Percentiles rank a stretch among this genome's conserved stretches.
Conservation (phyloP, 2,113 vertebrate species). For the Marmota flaviventris region DNA sequence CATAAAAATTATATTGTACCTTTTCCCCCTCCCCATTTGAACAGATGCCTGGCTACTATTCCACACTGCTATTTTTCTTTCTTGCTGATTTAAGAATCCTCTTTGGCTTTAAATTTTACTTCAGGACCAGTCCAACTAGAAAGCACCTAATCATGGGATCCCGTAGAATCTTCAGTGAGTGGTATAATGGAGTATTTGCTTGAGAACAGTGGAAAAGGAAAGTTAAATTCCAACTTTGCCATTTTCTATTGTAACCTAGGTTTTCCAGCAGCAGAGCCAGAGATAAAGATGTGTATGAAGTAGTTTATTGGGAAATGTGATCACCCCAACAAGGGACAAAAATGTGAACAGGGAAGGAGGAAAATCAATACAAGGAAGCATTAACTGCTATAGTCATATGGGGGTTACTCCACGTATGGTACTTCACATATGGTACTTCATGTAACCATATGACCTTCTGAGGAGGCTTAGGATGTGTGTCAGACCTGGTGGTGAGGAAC, state of each 20-base stretch:
- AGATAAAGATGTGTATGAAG: not conserved
- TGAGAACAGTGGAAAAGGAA: not conserved
- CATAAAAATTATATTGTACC: not conserved
- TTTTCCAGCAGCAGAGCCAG: not conserved
- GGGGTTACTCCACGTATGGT: not conserved
- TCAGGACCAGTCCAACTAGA: not conserved
- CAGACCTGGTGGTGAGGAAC: not conserved
- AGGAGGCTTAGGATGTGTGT: not conserved
- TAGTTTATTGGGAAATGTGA: not conserved
- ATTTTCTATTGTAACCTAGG: not conserved
- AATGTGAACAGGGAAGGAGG: not conserved
- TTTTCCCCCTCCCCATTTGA: not conserved
- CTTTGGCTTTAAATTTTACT: slow-evolving; percentile 10
- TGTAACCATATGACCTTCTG: not conserved
- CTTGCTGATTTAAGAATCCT: not conserved
- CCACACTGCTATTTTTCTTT: not conserved
- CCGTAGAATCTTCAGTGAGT: not conserved
- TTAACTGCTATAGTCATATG: not conserved
- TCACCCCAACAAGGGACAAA: not conserved
- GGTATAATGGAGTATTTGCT: not conserved
- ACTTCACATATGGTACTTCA: too few relatives aligned
- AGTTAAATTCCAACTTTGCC: not conserved
- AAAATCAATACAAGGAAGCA: not conserved
- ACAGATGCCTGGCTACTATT: not conserved
- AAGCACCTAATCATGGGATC: not conserved